These are phyloP conservation scores for Formicarius rufipectus DNA, from an alignment of 2,113 vertebrate species.

Conservation along the genomic window DNA sequence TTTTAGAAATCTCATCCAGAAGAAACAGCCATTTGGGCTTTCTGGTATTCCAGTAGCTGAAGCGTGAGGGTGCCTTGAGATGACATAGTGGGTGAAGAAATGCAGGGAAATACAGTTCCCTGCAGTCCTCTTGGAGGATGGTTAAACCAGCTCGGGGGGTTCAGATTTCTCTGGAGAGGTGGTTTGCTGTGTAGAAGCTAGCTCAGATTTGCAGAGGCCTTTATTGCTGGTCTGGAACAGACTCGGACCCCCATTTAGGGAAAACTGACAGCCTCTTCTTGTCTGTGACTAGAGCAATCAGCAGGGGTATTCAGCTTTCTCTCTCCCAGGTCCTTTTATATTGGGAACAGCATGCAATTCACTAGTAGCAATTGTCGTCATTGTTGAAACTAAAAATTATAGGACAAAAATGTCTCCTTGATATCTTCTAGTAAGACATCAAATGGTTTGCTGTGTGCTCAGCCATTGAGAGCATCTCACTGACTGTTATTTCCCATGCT, in stretches of 20 bases:
- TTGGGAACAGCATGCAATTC: background rate
- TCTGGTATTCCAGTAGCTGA: background rate
- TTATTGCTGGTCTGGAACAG: background rate
- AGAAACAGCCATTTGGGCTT: background rate
- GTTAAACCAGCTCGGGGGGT: background rate
- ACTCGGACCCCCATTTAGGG: background rate
- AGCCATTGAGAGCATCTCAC: background rate
- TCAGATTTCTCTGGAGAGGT: background rate
- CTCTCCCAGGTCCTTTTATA: background rate
- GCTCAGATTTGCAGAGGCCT: background rate
- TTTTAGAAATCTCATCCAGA: background rate
- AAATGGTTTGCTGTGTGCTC: background rate
- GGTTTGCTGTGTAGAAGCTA: background rate
- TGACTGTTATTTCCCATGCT: background rate
- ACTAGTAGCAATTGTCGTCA: background rate
- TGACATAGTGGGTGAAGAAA: background rate
- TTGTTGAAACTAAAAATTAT: background rate
- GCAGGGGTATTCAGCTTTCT: background rate
- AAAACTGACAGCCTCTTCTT: background rate
- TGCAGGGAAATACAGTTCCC: background rate
- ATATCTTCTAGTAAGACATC: background rate
- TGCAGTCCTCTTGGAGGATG: background rate
- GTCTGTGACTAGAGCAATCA: background rate
- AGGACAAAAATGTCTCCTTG: background rate
- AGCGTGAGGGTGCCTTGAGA: background rate